phyloP scores from a whole-genome alignment of 1,140 invertebrate genomes.

The Zaprionus taronus region DNA sequence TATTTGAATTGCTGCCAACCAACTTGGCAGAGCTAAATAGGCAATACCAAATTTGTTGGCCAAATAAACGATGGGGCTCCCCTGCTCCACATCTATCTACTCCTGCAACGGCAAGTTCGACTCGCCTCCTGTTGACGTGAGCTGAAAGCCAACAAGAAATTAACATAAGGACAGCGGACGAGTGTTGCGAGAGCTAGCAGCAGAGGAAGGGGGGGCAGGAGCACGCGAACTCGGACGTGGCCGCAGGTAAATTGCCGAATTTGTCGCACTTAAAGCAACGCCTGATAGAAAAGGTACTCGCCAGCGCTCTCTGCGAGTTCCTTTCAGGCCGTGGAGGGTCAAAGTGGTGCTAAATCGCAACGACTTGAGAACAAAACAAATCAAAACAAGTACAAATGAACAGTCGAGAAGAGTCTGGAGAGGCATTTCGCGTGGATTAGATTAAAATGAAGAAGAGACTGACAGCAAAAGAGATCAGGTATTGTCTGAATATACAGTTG shows the following conservation, averaged over 20 bases:
- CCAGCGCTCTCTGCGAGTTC: neutral
- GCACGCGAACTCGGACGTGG: conserved; percentile 20
- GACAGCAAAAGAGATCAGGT: no score
- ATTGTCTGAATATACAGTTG: no score
- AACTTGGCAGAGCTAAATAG: conserved; percentile 20
- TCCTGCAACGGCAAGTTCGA: neutral
- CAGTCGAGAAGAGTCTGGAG: neutral
- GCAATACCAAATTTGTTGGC: conserved; percentile 30
- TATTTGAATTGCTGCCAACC: conserved; percentile 17
- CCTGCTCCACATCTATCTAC: neutral
- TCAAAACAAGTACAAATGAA: neutral
- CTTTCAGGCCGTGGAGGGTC: neutral
- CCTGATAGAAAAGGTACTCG: conserved; percentile 24
- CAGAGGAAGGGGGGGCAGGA: neutral
- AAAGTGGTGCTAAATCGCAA: neutral
- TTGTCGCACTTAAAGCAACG: conserved; percentile 56
- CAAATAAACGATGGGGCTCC: conserved; percentile 18
- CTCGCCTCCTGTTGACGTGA: conserved; percentile 43
- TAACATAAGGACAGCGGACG: conserved; percentile 41
- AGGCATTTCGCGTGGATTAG: neutral
- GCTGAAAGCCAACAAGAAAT: conserved; percentile 62
- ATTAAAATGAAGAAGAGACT: no score
- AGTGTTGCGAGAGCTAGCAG: neutral
- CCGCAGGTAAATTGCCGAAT: conserved; percentile 55
- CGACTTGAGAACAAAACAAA: neutral